These are phyloP conservation scores for Ceuthmochares aereus DNA, from an alignment of 2,113 vertebrate species.

Conservation along the genomic window DNA sequence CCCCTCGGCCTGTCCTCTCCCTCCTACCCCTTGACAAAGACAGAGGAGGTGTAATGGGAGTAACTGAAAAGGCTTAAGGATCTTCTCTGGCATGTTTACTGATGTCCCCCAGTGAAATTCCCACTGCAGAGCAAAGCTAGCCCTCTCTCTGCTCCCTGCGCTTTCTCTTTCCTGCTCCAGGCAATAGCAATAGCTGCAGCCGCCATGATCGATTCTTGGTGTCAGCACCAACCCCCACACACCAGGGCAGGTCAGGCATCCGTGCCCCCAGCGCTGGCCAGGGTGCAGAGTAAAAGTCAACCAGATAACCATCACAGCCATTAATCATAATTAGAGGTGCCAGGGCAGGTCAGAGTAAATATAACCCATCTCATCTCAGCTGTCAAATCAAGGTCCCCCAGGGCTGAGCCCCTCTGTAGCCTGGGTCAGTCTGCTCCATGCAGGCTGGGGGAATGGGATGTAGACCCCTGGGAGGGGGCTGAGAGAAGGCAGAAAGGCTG, in stretches of 20 bases:
- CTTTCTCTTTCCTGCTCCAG: not conserved
- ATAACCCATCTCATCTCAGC: not conserved
- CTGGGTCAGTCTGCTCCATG: fast-evolving
- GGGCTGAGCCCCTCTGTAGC: not conserved
- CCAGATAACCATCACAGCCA: not conserved
- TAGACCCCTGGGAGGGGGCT: not conserved
- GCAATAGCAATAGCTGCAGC: not conserved
- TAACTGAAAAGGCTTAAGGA: not conserved
- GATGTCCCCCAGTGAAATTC: not conserved
- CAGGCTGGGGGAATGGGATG: not conserved
- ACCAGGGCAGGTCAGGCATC: not conserved
- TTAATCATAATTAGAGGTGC: not conserved
- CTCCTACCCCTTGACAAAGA: fast-evolving
- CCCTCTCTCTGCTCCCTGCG: not conserved
- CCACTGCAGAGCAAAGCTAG: not conserved
- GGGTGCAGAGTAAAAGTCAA: not conserved
- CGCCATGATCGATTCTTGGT: not conserved
- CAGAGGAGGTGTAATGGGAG: not conserved
- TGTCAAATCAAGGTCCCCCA: fast-evolving
- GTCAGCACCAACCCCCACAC: not conserved
- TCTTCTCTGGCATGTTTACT: not conserved
- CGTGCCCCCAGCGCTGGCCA: not conserved
- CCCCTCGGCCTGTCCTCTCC: not conserved
- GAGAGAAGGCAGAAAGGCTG: not conserved
- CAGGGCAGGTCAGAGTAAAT: not conserved